Evolutionary conservation across 1,140 invertebrate genomes (phyloP).

Genomic region (Platyscapa corneri): DNA sequence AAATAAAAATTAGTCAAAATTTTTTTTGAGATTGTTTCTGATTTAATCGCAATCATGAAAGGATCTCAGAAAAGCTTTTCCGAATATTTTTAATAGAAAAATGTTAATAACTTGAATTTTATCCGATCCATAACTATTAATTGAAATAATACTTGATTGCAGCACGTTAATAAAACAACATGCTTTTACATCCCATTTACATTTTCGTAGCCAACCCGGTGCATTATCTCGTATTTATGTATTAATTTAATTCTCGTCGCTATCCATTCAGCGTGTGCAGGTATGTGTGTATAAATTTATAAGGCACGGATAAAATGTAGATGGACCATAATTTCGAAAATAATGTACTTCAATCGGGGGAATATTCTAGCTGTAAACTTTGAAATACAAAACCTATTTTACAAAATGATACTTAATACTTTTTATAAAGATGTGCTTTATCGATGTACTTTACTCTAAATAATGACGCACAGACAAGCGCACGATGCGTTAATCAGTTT

Average conservation of each 20-base stretch:
- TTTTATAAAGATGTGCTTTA: background rate
- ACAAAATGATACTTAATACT: background rate
- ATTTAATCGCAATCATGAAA: too few relatives aligned
- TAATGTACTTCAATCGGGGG: background rate
- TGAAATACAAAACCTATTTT: background rate
- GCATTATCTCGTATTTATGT: background rate
- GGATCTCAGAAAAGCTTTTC: too few relatives aligned
- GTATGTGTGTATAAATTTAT: too few relatives aligned
- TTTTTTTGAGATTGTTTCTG: too few relatives aligned
- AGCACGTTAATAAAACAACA: too few relatives aligned
- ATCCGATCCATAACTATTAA: too few relatives aligned
- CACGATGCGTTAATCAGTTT: conserved; percentile 31
- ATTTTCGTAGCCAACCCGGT: background rate
- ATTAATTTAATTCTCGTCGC: background rate
- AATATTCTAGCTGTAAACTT: background rate
- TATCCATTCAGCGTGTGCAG: too few relatives aligned
- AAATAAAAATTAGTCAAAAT: too few relatives aligned
- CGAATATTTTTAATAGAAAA: too few relatives aligned
- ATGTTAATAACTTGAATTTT: too few relatives aligned
- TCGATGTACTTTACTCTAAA: conserved; percentile 6
- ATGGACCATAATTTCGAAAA: background rate
- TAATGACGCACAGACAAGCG: background rate
- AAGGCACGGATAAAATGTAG: background rate
- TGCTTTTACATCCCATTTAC: too few relatives aligned
- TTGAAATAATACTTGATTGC: too few relatives aligned